phyloP scores from a whole-genome alignment of 2,888 invertebrate species.

The Cosmopolites sordidus region DNA sequence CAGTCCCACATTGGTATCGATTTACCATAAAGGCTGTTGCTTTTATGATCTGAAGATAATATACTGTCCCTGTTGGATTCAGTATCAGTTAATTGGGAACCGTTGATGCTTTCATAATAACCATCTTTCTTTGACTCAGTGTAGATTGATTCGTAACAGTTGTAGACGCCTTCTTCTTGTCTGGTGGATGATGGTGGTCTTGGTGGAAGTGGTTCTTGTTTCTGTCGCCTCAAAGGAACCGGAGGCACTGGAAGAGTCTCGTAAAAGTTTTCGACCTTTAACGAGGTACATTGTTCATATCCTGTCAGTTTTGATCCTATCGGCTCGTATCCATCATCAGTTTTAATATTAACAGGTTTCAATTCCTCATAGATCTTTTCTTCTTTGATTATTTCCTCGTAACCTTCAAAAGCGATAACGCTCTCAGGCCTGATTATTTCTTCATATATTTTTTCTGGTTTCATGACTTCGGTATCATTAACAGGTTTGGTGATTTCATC shows the following conservation, averaged over 20 bases:
- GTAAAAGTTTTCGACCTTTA: constrained; percentile 54
- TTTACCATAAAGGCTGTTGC: constrained; percentile 58
- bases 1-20: constrained; percentile 24
- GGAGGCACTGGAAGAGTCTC: constrained; percentile 47
- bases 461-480: constrained; percentile 14
- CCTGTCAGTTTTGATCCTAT: constrained; percentile 44
- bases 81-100: constrained; percentile 31
- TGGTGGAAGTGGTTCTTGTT: constrained; percentile 51
- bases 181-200: constrained; percentile 46
- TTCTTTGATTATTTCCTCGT: constrained; percentile 34
- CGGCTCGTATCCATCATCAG: constrained; percentile 41
- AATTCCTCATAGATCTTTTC: constrained; percentile 21
- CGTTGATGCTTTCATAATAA: constrained; percentile 37
- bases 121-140: constrained; percentile 31
- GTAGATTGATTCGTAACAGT: constrained; percentile 58
- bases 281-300: constrained; percentile 36
- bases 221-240: constrained; percentile 45
- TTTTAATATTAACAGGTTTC: constrained; percentile 34
- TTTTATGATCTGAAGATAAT: constrained; percentile 59
- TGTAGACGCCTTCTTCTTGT: constrained; percentile 53
- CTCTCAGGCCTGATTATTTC: not conserved
- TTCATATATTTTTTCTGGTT: constrained; percentile 12
- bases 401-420: constrained; percentile 31
- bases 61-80: constrained; percentile 46
- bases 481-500: constrained; percentile 23